Base-by-base conservation (phyloP, 2,888 invertebrate genomes). In the Drosophila nigritarsus region DNA sequence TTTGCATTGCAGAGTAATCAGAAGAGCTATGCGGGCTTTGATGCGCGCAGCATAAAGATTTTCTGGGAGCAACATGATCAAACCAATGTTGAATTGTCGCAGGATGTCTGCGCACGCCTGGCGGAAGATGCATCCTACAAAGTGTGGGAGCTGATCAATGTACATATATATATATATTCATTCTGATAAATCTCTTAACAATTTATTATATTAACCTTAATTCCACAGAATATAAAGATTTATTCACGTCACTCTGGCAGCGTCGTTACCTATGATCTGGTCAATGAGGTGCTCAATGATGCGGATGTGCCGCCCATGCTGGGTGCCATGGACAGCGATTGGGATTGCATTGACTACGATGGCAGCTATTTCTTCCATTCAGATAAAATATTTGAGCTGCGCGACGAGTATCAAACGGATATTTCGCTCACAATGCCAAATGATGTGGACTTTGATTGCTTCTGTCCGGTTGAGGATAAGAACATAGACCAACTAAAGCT, bases 11-110 rank as follows among this genome's bases (percentile, higher is more conserved):
- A 92, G 92, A 78, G 79, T 38, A 87, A 92, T 51, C 90, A 90
- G 40, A 91, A 90, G 53, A 90, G 76, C 29, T 93, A 92, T 71
- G 91, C 91, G 0, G 93, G 92, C 4, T 89, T 93, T 50, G 91
- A 92, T 38, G 84, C 92, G 2, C 90, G 92, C 40, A 91, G 91
- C 20, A 90, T 93, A 0, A 93, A 93, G 77, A 91, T 92, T 11
- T 92, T 93, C 49, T 93, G 93, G 93, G 93, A 93, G 65, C 93
- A 93, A 72, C 90, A 93, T 71, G 92, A 93, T 51, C 91, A 92
- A 64, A 92, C 91, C 40, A 93, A 92, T 71, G 91, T 91, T 8
- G 93, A 93, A 40, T 72, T 93, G 7, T 87, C 90, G 0, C 82
- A 89, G 20, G 93, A 93, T 32, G 91, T 93, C 6, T 91, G 91